Percentiles rank a stretch among this genome's conserved stretches.
phyloP scores from a whole-genome alignment of 2,113 vertebrate genomes.

The Callionymus lyra region DNA sequence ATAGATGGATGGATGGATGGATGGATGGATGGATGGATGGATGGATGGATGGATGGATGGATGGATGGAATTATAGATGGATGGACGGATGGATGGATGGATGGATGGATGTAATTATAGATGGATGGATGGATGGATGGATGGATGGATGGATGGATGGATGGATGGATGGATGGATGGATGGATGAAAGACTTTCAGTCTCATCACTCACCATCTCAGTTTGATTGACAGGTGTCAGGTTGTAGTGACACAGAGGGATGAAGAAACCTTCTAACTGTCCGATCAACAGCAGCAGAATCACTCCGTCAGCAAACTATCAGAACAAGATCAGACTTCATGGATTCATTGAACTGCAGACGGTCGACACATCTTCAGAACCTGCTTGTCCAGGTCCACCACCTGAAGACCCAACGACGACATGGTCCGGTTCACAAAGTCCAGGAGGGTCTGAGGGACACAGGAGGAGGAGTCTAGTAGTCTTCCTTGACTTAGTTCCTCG shows the following conservation, averaged over 20 bases:
- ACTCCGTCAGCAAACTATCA: conserved; percentile 88
- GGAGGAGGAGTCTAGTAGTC: neutral
- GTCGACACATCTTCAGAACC: conserved; percentile 50
- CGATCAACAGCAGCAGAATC: conserved; percentile 83
- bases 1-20: too few relatives aligned
- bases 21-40: too few relatives aligned
- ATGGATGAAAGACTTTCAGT: too few relatives aligned
- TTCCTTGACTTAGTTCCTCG: neutral
- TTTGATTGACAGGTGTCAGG: conserved; percentile 68
- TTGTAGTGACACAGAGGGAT: conserved; percentile 77
- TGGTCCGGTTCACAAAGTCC: conserved; percentile 78
- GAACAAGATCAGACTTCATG: conserved; percentile 1
- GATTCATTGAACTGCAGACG: neutral
- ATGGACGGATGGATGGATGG: too few relatives aligned
- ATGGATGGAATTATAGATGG: too few relatives aligned
- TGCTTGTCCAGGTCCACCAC: conserved; percentile 76
- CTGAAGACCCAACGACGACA: conserved; percentile 72
- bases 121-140: too few relatives aligned
- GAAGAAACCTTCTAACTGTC: conserved; percentile 86
- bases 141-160: too few relatives aligned
- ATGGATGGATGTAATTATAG: too few relatives aligned
- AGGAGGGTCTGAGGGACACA: conserved; percentile 72
- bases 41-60: too few relatives aligned
- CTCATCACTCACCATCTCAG: conserved; percentile 78
- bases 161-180: too few relatives aligned